A percentile compares a stretch with the other conserved stretches of the same genome.
Evolutionary conservation across 2,797 vertebrate species (phyloP).

Genomic region (Otus scops): DNA sequence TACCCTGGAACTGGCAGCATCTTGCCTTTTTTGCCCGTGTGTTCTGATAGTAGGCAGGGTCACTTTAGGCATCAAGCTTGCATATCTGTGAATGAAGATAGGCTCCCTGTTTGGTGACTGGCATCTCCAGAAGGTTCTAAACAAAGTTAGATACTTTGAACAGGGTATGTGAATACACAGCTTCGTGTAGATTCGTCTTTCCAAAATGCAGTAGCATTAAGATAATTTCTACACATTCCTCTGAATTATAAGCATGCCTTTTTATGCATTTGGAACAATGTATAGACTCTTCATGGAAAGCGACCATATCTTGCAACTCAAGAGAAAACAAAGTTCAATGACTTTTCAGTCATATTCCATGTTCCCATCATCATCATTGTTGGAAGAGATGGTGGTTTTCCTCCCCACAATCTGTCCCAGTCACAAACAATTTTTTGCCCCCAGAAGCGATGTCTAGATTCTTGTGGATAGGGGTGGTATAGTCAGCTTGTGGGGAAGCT

Average conservation of each 20-base stretch:
- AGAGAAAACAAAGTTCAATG: not conserved
- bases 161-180: not conserved
- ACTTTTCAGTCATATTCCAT: not conserved
- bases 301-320: not conserved
- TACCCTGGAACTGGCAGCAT: not conserved
- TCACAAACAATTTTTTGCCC: not conserved
- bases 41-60: not conserved
- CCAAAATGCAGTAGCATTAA: not conserved
- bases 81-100: not conserved
- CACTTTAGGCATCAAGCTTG: not conserved
- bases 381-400: not conserved
- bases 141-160: not conserved
- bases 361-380: not conserved
- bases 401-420: not conserved
- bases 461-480: not conserved
- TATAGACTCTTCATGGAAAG: not conserved
- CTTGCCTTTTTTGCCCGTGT: not conserved
- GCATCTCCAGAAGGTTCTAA: not conserved
- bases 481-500: not conserved
- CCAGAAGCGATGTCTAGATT: rapidly evolving
- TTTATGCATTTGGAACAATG: not conserved
- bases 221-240: not conserved
- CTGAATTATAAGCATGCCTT: not conserved
- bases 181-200: not conserved
- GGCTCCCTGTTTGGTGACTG: not conserved